phyloP scores from a whole-genome alignment of 2,797 vertebrate species.

The Lacerta viridis region DNA sequence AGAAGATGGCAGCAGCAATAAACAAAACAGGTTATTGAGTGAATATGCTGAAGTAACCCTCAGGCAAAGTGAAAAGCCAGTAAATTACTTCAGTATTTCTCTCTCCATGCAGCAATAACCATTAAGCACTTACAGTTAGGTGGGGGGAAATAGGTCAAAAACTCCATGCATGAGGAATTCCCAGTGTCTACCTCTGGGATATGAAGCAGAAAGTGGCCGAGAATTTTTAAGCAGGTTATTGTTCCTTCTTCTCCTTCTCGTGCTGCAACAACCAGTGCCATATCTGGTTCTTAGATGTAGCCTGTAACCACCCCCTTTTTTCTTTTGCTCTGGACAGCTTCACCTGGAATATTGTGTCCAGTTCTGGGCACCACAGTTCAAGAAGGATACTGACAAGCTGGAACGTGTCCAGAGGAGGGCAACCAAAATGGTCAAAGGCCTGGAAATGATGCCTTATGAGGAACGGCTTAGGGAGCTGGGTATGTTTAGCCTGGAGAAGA shows the following conservation, averaged over 20 bases:
- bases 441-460: no score
- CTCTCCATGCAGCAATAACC: neutral
- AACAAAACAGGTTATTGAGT: conserved; percentile 60
- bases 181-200: neutral
- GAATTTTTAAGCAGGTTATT: conserved; percentile 11
- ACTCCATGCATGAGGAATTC: conserved; percentile 30
- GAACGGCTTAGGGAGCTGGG: no score
- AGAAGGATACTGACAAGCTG: no score
- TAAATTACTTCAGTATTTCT: conserved; percentile 58
- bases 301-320: no score
- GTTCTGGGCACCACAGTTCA: no score
- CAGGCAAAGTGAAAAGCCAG: conserved; percentile 48
- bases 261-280: neutral
- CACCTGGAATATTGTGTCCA: no score
- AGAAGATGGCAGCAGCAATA: conserved; percentile 56
- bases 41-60: conserved; percentile 47
- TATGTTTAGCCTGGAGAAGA: no score
- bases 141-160: conserved; percentile 32
- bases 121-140: conserved; percentile 37
- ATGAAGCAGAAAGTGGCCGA: conserved; percentile 4
- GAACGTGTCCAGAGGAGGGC: no score
- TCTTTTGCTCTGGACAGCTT: no score
- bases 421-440: no score
- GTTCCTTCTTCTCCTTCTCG: neutral
- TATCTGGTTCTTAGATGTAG: neutral